Evolutionary conservation across 35 echinoderm and acorn worm genomes (phyloP), one percentile per base, ranked within the genome.

Genomic region (Ophiothrix spiculata): DNA sequence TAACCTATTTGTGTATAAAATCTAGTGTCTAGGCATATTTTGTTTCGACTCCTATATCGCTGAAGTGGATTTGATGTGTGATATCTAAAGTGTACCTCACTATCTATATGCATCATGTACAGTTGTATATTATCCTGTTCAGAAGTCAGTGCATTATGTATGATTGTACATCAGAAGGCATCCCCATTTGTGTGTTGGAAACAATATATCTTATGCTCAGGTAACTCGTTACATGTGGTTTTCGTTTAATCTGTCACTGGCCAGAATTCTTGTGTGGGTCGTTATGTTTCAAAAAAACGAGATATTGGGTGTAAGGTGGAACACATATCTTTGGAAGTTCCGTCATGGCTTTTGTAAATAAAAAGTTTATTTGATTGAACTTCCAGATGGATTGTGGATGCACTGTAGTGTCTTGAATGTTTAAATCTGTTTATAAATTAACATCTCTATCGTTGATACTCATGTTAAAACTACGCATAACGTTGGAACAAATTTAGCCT

Each of bases 61-160:
- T 69, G 10, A 69, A n/a, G 60, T 69, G 60, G 60, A 25, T 69
- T 69, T 69, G 60, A 69, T 69, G 60, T 69, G 42, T 69, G 60
- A 69, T 2, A n/a, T n/a, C 60, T 10, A 69, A 6, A 69, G 6
- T 69, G 60, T 10, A 69, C 60, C 60, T 69, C 60, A 49, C 42
- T 49, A 6, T 10, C 42, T 49, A n/a, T 69, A 12, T 25, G 17
- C 19, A 15, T 12, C 60, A 69, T 69, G 60, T 69, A 69, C 29
- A 15, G 4, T 69, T 15, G 8, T 15, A 69, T 15, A 69, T 25
- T 69, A 69, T 15, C 60, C 2, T 69, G 60, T 69, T 69, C 60
- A 69, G 60, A 28, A 69, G 29, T 69, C 29, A 25, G 60, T 69
- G 60, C 60, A 25, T 15, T 25, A 28, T 12, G 60, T 28, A 69